Conservation (phyloP, 2,113 vertebrate species). For the Tenrec ecaudatus region DNA sequence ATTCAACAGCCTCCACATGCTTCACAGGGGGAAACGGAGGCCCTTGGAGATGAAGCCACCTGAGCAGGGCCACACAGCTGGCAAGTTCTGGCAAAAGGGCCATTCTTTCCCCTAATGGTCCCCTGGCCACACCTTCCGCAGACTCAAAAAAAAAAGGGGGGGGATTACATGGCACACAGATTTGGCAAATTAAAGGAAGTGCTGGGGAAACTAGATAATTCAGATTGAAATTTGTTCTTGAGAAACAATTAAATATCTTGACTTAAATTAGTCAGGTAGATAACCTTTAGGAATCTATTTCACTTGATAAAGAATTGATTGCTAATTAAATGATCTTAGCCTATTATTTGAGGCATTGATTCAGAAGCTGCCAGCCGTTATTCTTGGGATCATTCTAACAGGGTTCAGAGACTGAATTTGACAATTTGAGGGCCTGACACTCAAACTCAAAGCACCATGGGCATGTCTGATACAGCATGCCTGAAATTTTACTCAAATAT, state of each 20-base stretch:
- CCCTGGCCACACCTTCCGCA: not conserved
- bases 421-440: not conserved
- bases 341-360: not conserved
- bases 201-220: not conserved
- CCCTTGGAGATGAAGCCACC: not conserved
- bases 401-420: not conserved
- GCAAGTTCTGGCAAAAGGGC: not conserved
- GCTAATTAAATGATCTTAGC: conserved; percentile 34
- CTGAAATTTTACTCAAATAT: conserved; percentile 31
- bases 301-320: not conserved
- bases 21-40: not conserved
- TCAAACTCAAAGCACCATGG: not conserved
- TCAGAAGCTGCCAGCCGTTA: conserved; percentile 15
- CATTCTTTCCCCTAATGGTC: not conserved
- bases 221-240: not conserved
- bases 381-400: conserved; percentile 40
- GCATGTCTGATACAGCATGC: not conserved
- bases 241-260: conserved; percentile 14
- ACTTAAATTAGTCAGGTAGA: no score
- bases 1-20: not conserved
- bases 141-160: not conserved
- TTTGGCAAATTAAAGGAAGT: not conserved
- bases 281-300: not conserved
- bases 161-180: not conserved
- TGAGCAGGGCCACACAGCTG: not conserved